Conservation (phyloP, 2,797 vertebrate species). For the Chiloscyllium punctatum region DNA sequence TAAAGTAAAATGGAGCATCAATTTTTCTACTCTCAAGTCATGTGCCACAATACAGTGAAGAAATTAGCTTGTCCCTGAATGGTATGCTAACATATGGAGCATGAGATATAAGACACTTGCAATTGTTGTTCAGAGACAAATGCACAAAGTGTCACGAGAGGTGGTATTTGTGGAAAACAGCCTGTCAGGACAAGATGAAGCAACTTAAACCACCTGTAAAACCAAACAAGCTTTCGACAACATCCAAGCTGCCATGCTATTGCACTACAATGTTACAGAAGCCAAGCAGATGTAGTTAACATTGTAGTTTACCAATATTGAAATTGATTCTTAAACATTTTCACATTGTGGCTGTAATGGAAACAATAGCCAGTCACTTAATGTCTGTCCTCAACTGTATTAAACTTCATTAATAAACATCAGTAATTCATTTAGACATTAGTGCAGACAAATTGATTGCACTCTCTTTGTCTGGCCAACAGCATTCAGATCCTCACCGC, state of each 20-base stretch:
- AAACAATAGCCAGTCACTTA: not conserved
- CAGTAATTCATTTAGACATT: not conserved
- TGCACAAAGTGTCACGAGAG: not conserved
- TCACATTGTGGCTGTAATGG: not conserved
- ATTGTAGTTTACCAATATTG: not conserved
- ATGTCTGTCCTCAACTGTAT: not conserved
- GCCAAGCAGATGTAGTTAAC: not conserved
- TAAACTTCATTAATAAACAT: slow-evolving; percentile 17
- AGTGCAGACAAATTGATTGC: slow-evolving; percentile 24
- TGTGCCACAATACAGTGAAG: too few species aligned
- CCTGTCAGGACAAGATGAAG: not conserved
- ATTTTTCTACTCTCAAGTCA: too few species aligned
- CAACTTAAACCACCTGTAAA: not conserved
- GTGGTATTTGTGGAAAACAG: not conserved
- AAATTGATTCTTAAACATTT: not conserved
- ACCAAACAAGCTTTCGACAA: not conserved
- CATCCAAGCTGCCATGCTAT: too few species aligned
- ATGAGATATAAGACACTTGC: not conserved
- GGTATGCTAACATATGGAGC: too few species aligned
- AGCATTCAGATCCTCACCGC: not conserved
- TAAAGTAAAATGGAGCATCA: too few species aligned
- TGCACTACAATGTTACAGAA: not conserved
- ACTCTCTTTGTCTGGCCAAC: not conserved
- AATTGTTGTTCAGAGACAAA: not conserved
- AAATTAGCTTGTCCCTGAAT: too few species aligned